Evolutionary conservation across 2,797 vertebrate species (phyloP).

Genomic region (Danio aesculapii): DNA sequence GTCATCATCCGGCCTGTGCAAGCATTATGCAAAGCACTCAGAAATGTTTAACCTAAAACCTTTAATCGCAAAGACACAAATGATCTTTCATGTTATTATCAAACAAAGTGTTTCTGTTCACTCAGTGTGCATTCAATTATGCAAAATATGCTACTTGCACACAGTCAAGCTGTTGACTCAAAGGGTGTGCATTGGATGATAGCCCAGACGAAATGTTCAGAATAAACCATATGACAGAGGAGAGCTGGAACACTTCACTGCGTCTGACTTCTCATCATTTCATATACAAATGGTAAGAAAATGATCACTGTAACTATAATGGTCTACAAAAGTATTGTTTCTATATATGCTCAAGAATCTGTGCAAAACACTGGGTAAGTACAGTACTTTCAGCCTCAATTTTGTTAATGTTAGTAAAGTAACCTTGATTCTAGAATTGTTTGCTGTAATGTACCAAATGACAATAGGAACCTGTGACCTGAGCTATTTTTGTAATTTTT

Average conservation of each 20-base stretch:
- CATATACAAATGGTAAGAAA: constrained; percentile 17
- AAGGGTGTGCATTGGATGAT: constrained; percentile 48
- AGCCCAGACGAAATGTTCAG: background rate
- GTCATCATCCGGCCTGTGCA: background rate
- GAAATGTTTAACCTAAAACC: background rate
- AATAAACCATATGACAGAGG: background rate
- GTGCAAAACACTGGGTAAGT: background rate
- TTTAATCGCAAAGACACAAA: background rate
- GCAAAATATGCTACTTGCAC: constrained; percentile 29
- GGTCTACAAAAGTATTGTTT: background rate
- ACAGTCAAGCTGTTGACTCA: constrained; percentile 52
- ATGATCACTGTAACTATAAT: background rate
- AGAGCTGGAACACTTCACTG: background rate
- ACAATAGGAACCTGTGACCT: background rate
- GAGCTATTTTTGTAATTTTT: background rate
- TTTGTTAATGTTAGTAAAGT: background rate
- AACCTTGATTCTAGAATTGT: background rate
- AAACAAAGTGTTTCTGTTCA: constrained; percentile 15
- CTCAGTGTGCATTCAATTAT: constrained; percentile 35
- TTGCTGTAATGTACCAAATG: background rate
- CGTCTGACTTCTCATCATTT: constrained; percentile 5
- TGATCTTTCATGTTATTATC: constrained; percentile 22
- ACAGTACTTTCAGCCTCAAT: background rate
- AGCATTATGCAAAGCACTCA: constrained; percentile 20
- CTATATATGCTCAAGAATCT: background rate